Base-by-base conservation (phyloP, 2,797 vertebrate genomes). In the Galaxias olidus region DNA sequence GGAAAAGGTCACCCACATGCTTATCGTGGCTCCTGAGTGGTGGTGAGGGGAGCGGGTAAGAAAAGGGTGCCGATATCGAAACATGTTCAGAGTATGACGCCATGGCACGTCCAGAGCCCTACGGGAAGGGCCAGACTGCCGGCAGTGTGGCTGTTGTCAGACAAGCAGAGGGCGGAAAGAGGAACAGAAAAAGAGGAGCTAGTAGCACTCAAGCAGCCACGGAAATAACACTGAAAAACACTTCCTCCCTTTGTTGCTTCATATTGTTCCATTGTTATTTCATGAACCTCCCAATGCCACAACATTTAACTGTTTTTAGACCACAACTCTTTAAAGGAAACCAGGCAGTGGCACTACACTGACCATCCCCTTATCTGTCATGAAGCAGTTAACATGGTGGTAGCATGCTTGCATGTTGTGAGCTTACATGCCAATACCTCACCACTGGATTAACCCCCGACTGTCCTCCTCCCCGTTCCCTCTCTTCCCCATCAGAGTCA, bases 1-100 rank as follows among this genome's bases (percentile, higher is more conserved):
- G 71, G 68, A 77, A 82, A 72, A 76, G 72, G 80, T 86, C 77
- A 79, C 6, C 1, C 57, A 64, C 74, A 68, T 85, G 75, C 79
- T 69, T 69, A 60, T 67, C 75, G 59, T 65, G 15, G 58, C 64
- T 52, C 13, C 40, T 69, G 75, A 73, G 62, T 69, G 55, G 61
- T 43, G 58, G 41, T 4, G 12, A 10, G 10, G 10, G 10, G 46
- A 4, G 46, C 0, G 46, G 10, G 46, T 11, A 9, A 4, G 52
- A 12, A 15, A 9, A 9, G 9, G 49, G n/a, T 10, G 15, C 10
- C 18, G 51, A 53, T 53, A 53, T 19, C 51, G 12, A 17, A 53
- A 10, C 51, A 10, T 19, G 2, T 19, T 30, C 6, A 30, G 30
- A 6, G 30, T 30, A 30, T 2, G 6, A 2, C 30, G 6, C 3